phyloP scores from a whole-genome alignment of 2,797 vertebrate species.

The Threskiornis aethiopicus region DNA sequence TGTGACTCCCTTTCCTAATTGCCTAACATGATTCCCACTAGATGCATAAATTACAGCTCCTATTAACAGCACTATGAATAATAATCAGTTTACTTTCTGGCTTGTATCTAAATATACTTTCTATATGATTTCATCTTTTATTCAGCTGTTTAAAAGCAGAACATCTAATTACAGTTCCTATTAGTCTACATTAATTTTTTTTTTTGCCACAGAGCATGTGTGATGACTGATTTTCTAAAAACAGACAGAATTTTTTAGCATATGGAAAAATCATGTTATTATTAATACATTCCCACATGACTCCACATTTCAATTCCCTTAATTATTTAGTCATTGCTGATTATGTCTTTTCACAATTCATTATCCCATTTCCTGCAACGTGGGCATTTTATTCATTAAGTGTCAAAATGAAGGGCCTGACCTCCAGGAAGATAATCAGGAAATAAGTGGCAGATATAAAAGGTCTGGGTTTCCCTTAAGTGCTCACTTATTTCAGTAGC shows the following conservation, averaged over 20 bases:
- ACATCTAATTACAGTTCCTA: conserved; percentile 81
- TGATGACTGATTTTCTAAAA: conserved; percentile 79
- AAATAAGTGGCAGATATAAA: conserved; percentile 72
- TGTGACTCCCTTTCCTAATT: conserved; percentile 79
- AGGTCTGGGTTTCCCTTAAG: conserved; percentile 70
- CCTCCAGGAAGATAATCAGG: conserved; percentile 74
- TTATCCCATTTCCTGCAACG: conserved; percentile 78
- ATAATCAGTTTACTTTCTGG: conserved; percentile 82
- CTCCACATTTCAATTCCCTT: conserved; percentile 80
- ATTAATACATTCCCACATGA: conserved; percentile 81
- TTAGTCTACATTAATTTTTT: conserved; percentile 76
- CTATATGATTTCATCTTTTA: conserved; percentile 86
- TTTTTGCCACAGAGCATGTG: conserved; percentile 70
- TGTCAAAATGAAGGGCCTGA: conserved; percentile 78
- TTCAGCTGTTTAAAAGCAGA: conserved; percentile 83
- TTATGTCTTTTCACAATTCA: conserved; percentile 83
- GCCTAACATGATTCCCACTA: conserved; percentile 76
- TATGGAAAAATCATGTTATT: conserved; percentile 82
- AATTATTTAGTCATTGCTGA: conserved; percentile 84
- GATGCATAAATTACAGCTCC: conserved; percentile 79
- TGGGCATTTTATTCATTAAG: conserved; percentile 81
- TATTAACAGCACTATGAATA: conserved; percentile 81
- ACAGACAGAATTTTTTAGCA: conserved; percentile 77
- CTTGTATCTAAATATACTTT: conserved; percentile 83
- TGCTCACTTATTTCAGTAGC: conserved; percentile 60